Conservation (phyloP, 2,888 invertebrate genomes). For the Seladonia tumulorum region DNA sequence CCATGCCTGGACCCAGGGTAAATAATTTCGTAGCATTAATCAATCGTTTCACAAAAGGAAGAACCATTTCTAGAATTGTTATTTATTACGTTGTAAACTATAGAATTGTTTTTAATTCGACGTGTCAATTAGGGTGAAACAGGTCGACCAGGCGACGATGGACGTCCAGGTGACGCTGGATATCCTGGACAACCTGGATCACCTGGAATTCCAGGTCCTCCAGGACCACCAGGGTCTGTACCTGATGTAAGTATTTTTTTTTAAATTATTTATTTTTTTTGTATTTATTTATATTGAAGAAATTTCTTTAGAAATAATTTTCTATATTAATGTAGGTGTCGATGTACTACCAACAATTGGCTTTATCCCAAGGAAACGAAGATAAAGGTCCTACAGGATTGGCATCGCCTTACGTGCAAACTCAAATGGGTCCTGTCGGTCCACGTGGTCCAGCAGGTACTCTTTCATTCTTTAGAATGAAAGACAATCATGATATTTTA, state of each 20-base stretch:
- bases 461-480: neutral
- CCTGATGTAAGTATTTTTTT: constrained; percentile 87
- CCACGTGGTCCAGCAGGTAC: constrained; percentile 91
- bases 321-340: constrained; percentile 85
- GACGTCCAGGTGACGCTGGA: constrained; percentile 89
- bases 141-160: constrained; percentile 89
- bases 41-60: neutral
- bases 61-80: neutral
- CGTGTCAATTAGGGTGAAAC: constrained; percentile 86
- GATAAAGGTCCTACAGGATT: constrained; percentile 90
- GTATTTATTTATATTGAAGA: too few species aligned
- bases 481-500: neutral
- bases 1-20: constrained; percentile 82
- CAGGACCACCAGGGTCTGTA: constrained; percentile 89
- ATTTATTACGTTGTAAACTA: neutral
- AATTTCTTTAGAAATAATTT: too few species aligned
- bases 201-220: constrained; percentile 86
- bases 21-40: constrained; percentile 45
- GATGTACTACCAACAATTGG: constrained; percentile 91
- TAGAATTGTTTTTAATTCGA: neutral
- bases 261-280: neutral
- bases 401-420: constrained; percentile 89
- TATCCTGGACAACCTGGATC: constrained; percentile 91
- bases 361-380: constrained; percentile 88
- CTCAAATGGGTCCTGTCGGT: constrained; percentile 92